phyloP scores from a whole-genome alignment of 2,797 vertebrate genomes.

The Dipus sagitta region DNA sequence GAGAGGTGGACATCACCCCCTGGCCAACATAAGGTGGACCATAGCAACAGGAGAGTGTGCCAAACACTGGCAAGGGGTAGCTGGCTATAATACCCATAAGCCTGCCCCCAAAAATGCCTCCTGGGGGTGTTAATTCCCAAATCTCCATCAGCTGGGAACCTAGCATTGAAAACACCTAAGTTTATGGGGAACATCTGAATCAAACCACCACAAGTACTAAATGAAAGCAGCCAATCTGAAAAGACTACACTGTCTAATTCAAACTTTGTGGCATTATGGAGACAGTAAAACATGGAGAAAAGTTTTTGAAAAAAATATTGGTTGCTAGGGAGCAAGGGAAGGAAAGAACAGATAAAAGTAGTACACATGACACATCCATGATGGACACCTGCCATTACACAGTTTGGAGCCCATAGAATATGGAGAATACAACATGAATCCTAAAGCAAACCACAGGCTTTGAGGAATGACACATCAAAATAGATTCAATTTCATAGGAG shows the following conservation, averaged over 20 bases:
- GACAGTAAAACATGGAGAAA: not conserved
- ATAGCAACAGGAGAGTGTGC: too few relatives aligned
- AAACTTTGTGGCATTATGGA: not conserved
- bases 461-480: not conserved
- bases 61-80: too few relatives aligned
- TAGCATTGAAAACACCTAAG: too few relatives aligned
- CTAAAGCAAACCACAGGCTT: not conserved
- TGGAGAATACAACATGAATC: not conserved
- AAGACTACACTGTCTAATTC: not conserved
- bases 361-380: not conserved
- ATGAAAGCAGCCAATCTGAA: not conserved
- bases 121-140: too few relatives aligned
- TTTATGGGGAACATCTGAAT: too few relatives aligned
- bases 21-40: too few relatives aligned
- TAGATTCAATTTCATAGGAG: not conserved
- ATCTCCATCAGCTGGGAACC: too few relatives aligned
- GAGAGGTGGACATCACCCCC: too few relatives aligned
- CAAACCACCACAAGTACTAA: too few relatives aligned
- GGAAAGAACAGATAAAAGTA: not conserved
- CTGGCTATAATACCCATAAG: too few relatives aligned
- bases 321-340: not conserved
- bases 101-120: too few relatives aligned
- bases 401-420: not conserved
- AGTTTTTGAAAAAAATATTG: too few relatives aligned
- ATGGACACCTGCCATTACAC: not conserved